Conservation (phyloP, 64 coral and sea anemone species). For the Montipora efflorescens region DNA sequence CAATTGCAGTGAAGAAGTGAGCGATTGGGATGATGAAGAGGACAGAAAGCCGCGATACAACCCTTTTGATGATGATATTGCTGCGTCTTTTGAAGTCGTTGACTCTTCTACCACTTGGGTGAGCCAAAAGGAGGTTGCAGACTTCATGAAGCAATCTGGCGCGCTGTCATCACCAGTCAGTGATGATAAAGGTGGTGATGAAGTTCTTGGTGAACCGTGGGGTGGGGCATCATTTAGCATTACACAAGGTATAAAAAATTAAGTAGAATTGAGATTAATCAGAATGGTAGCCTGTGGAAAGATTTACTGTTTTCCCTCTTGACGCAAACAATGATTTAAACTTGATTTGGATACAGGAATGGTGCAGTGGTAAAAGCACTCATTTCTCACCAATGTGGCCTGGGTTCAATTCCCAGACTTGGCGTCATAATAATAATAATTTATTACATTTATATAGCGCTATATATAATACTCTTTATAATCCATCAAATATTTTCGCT, state of each 20-base stretch:
- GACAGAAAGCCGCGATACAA: neutral
- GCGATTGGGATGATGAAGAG: constrained; percentile 15
- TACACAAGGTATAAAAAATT: neutral
- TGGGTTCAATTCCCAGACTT: too few relatives aligned
- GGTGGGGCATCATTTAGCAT: constrained; percentile 57
- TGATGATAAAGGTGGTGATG: constrained; percentile 36
- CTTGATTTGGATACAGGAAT: too few relatives aligned
- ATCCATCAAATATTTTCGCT: too few relatives aligned
- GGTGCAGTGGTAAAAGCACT: too few relatives aligned
- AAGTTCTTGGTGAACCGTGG: constrained; percentile 47
- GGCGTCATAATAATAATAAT: too few relatives aligned
- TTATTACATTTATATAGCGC: too few relatives aligned
- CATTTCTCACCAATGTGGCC: too few relatives aligned
- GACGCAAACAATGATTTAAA: too few relatives aligned
- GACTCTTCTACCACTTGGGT: constrained; percentile 8
- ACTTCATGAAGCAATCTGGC: constrained; percentile 52
- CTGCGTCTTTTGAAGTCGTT: constrained; percentile 12
- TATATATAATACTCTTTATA: too few relatives aligned
- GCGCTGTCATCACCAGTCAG: neutral
- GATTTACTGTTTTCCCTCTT: too few relatives aligned
- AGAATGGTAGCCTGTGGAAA: neutral
- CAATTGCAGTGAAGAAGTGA: neutral
- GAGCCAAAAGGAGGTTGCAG: constrained; percentile 43
- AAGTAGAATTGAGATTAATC: neutral
- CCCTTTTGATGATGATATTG: constrained; percentile 28